Evolutionary conservation across 1,140 invertebrate genomes (phyloP).

Genomic region (Papilio xuthus): DNA sequence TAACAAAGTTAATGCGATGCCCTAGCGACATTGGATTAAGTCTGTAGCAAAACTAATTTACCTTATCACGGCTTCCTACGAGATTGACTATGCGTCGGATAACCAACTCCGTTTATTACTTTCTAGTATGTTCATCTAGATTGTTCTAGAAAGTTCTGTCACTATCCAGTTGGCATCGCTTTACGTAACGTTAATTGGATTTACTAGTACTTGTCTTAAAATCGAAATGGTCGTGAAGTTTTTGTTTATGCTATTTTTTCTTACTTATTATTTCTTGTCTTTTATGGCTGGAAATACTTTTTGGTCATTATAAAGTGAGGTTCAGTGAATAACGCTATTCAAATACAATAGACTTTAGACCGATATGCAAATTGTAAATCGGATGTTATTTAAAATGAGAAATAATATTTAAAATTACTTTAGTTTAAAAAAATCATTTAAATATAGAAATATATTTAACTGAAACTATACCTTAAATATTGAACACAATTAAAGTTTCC

Average conservation of each 20-base stretch:
- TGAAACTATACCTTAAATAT: background rate
- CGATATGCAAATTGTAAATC: background rate
- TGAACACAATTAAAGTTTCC: background rate
- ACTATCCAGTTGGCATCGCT: background rate
- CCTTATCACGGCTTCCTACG: conserved; percentile 12
- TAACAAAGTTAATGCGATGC: background rate
- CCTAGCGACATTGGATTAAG: conserved; percentile 5
- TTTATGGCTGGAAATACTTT: too few species aligned
- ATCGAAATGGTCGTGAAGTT: background rate
- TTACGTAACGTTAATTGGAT: background rate
- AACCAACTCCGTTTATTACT: conserved; percentile 2
- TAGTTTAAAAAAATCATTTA: background rate
- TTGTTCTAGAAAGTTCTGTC: conserved; percentile 15
- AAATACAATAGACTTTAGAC: background rate
- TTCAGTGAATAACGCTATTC: background rate
- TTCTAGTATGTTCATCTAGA: background rate
- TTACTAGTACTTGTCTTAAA: background rate
- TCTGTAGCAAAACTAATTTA: conserved; percentile 9
- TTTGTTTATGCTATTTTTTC: background rate
- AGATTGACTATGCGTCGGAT: background rate
- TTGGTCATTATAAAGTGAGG: too few species aligned
- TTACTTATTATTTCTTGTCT: background rate
- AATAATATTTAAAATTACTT: background rate
- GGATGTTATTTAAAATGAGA: background rate
- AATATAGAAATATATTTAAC: background rate